Conservation (phyloP, 2,888 invertebrate species). For the Tetragonula carbonaria region DNA sequence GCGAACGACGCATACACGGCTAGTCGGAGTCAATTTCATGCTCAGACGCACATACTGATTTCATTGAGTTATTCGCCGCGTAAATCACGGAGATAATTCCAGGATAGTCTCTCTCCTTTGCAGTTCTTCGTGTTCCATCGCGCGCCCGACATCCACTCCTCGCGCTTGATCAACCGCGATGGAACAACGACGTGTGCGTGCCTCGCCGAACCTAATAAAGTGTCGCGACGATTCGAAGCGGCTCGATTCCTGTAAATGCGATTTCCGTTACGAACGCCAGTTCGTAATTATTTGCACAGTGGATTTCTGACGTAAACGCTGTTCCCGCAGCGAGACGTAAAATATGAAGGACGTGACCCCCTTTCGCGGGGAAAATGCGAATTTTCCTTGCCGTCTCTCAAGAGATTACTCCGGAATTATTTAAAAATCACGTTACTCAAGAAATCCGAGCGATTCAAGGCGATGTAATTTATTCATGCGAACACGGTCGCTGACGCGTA, state of each 20-base stretch:
- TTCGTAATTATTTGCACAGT: neutral
- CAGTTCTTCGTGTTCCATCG: conserved; percentile 39
- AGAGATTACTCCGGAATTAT: conserved; percentile 6
- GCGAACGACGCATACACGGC: conserved; percentile 40
- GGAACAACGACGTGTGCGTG: too few relatives aligned
- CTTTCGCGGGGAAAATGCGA: neutral
- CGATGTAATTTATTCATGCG: conserved; percentile 34
- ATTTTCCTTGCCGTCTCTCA: neutral
- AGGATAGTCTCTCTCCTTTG: conserved; percentile 55
- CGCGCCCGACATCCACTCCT: neutral
- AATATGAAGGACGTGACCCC: neutral
- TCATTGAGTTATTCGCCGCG: conserved; percentile 69
- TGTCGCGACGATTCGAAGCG: too few relatives aligned
- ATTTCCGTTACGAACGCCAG: neutral
- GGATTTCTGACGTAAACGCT: conserved; percentile 4
- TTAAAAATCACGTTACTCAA: conserved; percentile 35
- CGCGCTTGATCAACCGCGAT: neutral
- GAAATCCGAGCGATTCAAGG: conserved; percentile 17
- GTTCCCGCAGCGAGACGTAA: neutral
- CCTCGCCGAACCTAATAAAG: too few relatives aligned
- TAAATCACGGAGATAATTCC: conserved; percentile 68
- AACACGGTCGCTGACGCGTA: conserved; percentile 25
- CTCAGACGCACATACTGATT: conserved; percentile 65
- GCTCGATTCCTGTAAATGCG: neutral
- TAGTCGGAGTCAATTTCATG: conserved; percentile 66